phyloP scores from a whole-genome alignment of 2,888 invertebrate species.

The Boloria euphrosyne region DNA sequence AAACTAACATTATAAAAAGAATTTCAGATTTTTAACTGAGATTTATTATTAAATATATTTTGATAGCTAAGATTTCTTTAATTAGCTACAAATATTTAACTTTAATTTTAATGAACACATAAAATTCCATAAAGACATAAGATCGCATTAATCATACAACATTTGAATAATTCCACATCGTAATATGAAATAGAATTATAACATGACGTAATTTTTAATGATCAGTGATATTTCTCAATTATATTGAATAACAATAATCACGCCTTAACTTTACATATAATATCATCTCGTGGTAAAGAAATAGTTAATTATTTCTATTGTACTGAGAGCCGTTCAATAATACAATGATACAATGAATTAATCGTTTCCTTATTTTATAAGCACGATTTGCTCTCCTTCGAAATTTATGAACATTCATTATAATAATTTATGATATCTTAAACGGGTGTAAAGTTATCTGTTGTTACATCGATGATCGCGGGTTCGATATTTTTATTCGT shows the following conservation, averaged over 20 bases:
- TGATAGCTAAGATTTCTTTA: no score
- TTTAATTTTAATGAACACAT: no score
- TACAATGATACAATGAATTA: constrained; percentile 60
- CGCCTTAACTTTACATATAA: constrained; percentile 45
- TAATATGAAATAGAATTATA: constrained; percentile 16
- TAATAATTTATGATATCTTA: constrained; percentile 36
- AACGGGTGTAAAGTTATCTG: not conserved
- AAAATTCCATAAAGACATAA: no score
- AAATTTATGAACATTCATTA: constrained; percentile 35
- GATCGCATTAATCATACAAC: no score
- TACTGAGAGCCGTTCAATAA: constrained; percentile 58
- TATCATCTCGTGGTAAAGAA: constrained; percentile 57
- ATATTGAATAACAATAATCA: constrained; percentile 42
- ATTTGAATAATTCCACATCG: not conserved
- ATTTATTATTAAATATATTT: no score
- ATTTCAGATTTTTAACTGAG: no score
- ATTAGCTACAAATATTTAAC: no score
- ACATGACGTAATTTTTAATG: constrained; percentile 25
- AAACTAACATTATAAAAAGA: not conserved
- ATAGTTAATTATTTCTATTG: constrained; percentile 62
- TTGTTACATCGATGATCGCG: not conserved
- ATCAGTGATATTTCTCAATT: constrained; percentile 53
- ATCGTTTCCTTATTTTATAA: constrained; percentile 48
- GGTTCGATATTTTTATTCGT: no score
- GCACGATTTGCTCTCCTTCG: constrained; percentile 40